Evolutionary conservation across 2,797 vertebrate species (phyloP), one percentile per base, ranked within the genome.

Genomic region (Nasua narica): DNA sequence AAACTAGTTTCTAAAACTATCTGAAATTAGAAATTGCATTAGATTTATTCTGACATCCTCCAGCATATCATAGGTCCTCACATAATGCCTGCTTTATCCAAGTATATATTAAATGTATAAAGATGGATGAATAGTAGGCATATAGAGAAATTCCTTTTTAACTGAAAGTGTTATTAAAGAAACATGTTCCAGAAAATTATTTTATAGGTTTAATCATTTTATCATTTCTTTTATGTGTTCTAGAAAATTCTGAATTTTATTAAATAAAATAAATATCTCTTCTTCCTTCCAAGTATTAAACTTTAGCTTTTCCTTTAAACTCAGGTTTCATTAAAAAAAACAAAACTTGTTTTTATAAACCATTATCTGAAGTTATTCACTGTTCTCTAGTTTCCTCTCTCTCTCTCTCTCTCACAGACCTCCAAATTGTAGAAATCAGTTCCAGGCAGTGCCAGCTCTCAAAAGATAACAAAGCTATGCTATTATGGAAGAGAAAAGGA

Each of bases 401-500:
- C 70, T 78, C 19, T 94, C 92, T 90, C 90, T 93, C 46, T 84
- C 70, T 78, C 19, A 18, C 4, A 87, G 77, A 65, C 43, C 82
- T 96, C 89, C 74, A 87, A 89, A 92, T 50, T 91, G 74, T 40
- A 86, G 90, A 95, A 97, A 92, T 74, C 60, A 50, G 96, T 95
- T 96, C 94, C 90, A 98, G 91, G 96, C 93, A 91, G 82, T 58
- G 67, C 87, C 81, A 65, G 74, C 62, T 93, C 90, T 87, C 69
- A 65, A 85, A 70, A 97, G 98, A 98, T 97, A 97, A 97, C 54
- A 27, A 58, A 95, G 50, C 32, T 96, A 74, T 87, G 93, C 56
- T 46, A 52, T 95, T 87, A 70, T 2, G 35, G 86, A 89, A 67
- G 35, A 70, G 10, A 48, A 86, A 86, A 90, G 83, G 81, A 93